phyloP scores from a whole-genome alignment of 1,140 invertebrate genomes.

The Phortica variegata region DNA sequence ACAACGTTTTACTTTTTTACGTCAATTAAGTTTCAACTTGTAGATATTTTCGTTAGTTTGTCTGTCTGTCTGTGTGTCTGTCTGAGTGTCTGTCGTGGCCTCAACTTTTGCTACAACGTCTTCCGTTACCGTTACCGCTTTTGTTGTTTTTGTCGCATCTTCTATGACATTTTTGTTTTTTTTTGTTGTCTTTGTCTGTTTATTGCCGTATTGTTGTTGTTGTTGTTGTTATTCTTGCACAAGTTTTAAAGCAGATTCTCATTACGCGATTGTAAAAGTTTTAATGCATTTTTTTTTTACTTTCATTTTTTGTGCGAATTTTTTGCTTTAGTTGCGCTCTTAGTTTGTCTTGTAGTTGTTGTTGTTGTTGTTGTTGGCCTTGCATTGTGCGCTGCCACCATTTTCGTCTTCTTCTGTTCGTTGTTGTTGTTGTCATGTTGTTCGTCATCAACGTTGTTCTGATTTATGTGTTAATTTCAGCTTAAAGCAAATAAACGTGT shows the following conservation, averaged over 20 bases:
- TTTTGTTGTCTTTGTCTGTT: constrained; percentile 22
- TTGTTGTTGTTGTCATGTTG: constrained; percentile 4
- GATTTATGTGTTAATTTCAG: constrained; percentile 53
- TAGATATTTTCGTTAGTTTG: constrained; percentile 42
- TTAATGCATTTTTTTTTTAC: constrained; percentile 54
- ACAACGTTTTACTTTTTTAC: constrained; percentile 32
- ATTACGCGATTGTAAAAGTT: constrained; percentile 54
- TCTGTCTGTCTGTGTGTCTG: constrained; percentile 33
- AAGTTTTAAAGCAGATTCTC: constrained; percentile 55
- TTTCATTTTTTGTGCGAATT: too few species aligned
- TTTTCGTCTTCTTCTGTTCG: constrained; percentile 19
- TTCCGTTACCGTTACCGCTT: not conserved
- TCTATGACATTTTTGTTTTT: constrained; percentile 2
- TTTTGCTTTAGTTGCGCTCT: too few species aligned
- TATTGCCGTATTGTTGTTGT: constrained; percentile 20
- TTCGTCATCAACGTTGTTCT: constrained; percentile 13
- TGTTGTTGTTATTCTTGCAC: constrained; percentile 11
- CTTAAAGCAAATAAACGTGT: constrained; percentile 7
- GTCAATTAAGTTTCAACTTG: constrained; percentile 50
- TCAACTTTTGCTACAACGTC: not conserved
- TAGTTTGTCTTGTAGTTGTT: constrained; percentile 6
- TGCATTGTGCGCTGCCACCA: constrained; percentile 2
- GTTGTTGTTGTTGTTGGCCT: constrained; percentile 22
- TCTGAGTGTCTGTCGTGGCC: constrained; percentile 5
- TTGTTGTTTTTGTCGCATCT: constrained; percentile 1